Evolutionary conservation across 2,888 invertebrate genomes (phyloP).

Genomic region (Stomorhina lunata): DNA sequence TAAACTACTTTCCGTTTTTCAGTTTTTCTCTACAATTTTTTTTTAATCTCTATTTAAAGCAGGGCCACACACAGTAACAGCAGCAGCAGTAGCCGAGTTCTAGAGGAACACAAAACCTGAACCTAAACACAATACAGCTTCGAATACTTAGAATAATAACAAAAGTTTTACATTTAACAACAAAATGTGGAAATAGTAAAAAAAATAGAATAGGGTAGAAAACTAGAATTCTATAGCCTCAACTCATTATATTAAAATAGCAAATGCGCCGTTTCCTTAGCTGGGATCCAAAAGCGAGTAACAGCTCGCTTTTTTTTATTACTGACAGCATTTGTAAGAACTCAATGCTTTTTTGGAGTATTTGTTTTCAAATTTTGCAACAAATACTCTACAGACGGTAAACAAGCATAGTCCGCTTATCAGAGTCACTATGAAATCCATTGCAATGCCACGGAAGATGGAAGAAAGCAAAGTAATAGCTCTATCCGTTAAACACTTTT

Average conservation of each 20-base stretch:
- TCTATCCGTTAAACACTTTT: no score
- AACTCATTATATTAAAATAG: constrained; percentile 56
- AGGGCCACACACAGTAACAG: constrained; percentile 32
- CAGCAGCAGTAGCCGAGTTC: constrained; percentile 25
- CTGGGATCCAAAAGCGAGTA: background rate
- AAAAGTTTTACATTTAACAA: constrained; percentile 59
- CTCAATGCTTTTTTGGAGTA: background rate
- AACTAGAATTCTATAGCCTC: constrained; percentile 26
- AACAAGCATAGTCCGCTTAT: background rate
- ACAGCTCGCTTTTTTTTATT: background rate
- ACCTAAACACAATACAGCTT: background rate
- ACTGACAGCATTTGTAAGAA: constrained; percentile 8
- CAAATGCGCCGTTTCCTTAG: constrained; percentile 45
- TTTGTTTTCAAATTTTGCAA: background rate
- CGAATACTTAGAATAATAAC: constrained; percentile 38
- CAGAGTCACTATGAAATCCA: no score
- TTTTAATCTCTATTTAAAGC: constrained; percentile 7
- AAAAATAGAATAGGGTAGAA: background rate
- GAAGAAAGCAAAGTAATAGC: no score
- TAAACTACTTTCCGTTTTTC: constrained; percentile 62
- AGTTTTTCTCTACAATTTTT: background rate
- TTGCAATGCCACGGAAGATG: no score
- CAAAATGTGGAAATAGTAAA: constrained; percentile 12
- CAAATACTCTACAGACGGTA: background rate
- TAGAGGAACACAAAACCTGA: background rate